Base-by-base conservation (phyloP, 2,888 invertebrate genomes). In the Drosophila siamana region DNA sequence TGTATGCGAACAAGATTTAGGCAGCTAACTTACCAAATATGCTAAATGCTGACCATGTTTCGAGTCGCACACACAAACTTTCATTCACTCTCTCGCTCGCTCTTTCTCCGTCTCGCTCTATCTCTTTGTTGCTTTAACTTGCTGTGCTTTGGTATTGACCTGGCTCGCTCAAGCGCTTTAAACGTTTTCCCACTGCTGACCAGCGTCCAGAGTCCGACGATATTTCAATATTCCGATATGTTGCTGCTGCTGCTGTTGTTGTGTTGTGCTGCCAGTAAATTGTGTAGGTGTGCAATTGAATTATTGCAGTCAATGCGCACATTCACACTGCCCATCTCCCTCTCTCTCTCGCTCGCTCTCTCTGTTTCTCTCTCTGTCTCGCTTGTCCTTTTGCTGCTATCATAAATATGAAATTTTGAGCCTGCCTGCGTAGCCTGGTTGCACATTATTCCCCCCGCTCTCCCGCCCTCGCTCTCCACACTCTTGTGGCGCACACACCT, bases 201-300 rank as follows among this genome's bases (percentile, higher is more conserved):
- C 19, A 52, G 33, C 19, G 26, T 2, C 8, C 13, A n/a, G 7
- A 41, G 44, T 56, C 30, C 41, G 36, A 66, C 66, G 66, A 74
- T 74, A 77, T 74, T 74, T 74, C 74, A 74, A 72, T 77, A 67
- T 74, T 77, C 38, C 63, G 77, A 71, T 76, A 71, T 22, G 50
- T 5, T 40, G 44, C 16, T 50, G 30, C 9, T 60, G 47, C n/a
- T 67, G 60, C 6, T 66, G 36, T 7, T 56, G 43, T 5, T 57
- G 55, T 55, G 57, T 11, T 51, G 62, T 52, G 59, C 72, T 47
- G 68, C 51, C 80, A 80, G 84, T 81, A 71, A 83, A 79, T 77
- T 81, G 81, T 83, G 80, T 83, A 87, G 87, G 88, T 87, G 86
- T 87, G 85, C 84, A 88, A 87, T 88, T 87, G 88, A 87, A 88